Percentiles rank a stretch among this genome's conserved stretches.
Evolutionary conservation across 30 jellyfish, hydroid and myxozoan species (phyloP).

Genomic region (Chrysaora quinquecirrha): DNA sequence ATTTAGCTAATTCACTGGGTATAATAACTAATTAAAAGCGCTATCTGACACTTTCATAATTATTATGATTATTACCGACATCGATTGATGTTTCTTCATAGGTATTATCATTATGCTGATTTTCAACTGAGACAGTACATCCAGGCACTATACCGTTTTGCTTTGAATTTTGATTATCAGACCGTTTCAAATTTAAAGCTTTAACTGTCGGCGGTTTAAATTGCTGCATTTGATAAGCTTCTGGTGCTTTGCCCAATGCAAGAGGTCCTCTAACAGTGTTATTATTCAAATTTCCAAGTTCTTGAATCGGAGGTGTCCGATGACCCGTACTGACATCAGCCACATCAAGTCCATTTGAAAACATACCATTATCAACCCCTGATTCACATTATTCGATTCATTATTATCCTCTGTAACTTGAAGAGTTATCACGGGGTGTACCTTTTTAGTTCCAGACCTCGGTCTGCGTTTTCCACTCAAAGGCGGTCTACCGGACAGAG

Average conservation of each 20-base stretch:
- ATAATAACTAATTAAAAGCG: too few relatives aligned
- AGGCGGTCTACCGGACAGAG: slow-evolving; percentile 44
- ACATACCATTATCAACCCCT: slow-evolving; percentile 53
- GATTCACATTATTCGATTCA: slow-evolving; percentile 3
- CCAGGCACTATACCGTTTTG: slow-evolving; percentile 40
- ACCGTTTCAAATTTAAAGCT: not conserved
- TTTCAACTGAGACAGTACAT: slow-evolving; percentile 24
- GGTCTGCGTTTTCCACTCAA: slow-evolving; percentile 56
- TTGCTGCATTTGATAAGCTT: slow-evolving; percentile 13
- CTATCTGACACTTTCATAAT: too few relatives aligned
- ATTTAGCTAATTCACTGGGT: too few relatives aligned
- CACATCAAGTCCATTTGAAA: slow-evolving; percentile 5
- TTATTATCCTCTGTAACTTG: slow-evolving; percentile 54
- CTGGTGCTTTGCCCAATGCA: slow-evolving; percentile 21
- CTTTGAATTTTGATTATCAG: not conserved
- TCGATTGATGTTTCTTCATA: slow-evolving; percentile 45
- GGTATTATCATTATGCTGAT: slow-evolving; percentile 2
- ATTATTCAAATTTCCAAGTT: slow-evolving; percentile 7
- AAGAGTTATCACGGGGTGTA: slow-evolving; percentile 67
- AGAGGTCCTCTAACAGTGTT: not conserved
- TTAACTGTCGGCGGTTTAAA: slow-evolving; percentile 12
- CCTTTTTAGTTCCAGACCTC: slow-evolving; percentile 48
- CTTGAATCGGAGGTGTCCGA: slow-evolving; percentile 66
- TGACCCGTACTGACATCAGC: slow-evolving; percentile 2
- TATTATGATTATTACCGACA: not conserved